phyloP scores from a whole-genome alignment of 2,797 vertebrate species.

The Sylvia borin region DNA sequence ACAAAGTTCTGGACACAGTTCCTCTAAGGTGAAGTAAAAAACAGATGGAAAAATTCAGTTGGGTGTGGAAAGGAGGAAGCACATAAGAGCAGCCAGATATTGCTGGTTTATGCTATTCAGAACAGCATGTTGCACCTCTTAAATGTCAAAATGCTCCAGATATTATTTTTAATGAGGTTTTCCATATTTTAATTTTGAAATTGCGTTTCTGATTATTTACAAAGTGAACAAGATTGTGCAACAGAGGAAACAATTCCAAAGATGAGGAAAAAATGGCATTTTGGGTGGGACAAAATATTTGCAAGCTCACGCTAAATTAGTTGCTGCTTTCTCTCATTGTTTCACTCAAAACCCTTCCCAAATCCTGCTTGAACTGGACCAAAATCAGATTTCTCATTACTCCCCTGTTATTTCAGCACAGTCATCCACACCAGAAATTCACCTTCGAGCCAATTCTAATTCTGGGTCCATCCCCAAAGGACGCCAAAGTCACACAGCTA shows the following conservation, averaged over 20 bases:
- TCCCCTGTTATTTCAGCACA: not conserved
- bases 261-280: not conserved
- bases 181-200: not conserved
- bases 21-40: not conserved
- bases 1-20: not conserved
- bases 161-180: rapidly evolving
- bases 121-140: not conserved
- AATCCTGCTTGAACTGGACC: not conserved
- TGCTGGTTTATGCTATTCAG: not conserved
- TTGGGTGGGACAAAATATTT: not conserved
- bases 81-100: not conserved
- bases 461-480: not conserved
- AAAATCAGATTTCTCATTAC: not conserved
- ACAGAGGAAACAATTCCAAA: not conserved
- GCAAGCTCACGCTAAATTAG: not conserved
- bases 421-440: not conserved
- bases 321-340: not conserved
- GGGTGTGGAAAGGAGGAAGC: not conserved
- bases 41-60: not conserved
- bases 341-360: not conserved
- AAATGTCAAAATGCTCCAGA: not conserved
- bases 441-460: not conserved
- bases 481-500: not conserved
- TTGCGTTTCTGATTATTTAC: not conserved
- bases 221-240: not conserved